Evolutionary conservation across 2,797 vertebrate genomes (phyloP).

Genomic region (Sardinella longiceps): DNA sequence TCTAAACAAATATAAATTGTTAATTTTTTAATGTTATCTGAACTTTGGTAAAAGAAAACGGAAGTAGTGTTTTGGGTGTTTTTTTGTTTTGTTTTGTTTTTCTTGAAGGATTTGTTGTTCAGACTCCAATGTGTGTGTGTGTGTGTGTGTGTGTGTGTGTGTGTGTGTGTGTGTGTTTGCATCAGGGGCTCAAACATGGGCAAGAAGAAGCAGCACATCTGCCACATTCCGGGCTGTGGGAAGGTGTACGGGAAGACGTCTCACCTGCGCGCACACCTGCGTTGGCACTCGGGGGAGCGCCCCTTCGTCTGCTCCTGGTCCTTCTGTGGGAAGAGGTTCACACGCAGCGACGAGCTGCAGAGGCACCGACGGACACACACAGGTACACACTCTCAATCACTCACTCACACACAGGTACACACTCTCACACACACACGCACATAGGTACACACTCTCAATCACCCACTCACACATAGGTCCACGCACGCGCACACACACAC

Average conservation of each 20-base stretch:
- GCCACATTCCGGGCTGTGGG: constrained; percentile 91
- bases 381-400: constrained; percentile 72
- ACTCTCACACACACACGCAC: neutral
- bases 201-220: constrained; percentile 97
- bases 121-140: neutral
- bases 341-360: constrained; percentile 97
- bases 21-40: no score
- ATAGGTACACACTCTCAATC: neutral
- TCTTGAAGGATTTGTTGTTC: no score
- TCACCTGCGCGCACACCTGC: constrained; percentile 97
- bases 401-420: neutral
- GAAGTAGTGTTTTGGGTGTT: no score
- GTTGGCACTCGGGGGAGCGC: constrained; percentile 98
- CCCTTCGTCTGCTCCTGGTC: constrained; percentile 99
- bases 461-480: neutral
- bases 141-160: neutral
- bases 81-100: no score
- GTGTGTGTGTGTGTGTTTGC: neutral
- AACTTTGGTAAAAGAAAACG: neutral
- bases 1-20: no score
- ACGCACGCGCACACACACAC: neutral
- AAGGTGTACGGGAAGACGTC: constrained; percentile 95
- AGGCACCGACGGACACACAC: constrained; percentile 98
- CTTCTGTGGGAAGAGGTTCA: constrained; percentile 99
- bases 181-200: constrained; percentile 90